Percentiles rank a stretch among this genome's conserved stretches.
phyloP scores from a whole-genome alignment of 2,797 vertebrate species.

The Neopelma chrysocephalum region DNA sequence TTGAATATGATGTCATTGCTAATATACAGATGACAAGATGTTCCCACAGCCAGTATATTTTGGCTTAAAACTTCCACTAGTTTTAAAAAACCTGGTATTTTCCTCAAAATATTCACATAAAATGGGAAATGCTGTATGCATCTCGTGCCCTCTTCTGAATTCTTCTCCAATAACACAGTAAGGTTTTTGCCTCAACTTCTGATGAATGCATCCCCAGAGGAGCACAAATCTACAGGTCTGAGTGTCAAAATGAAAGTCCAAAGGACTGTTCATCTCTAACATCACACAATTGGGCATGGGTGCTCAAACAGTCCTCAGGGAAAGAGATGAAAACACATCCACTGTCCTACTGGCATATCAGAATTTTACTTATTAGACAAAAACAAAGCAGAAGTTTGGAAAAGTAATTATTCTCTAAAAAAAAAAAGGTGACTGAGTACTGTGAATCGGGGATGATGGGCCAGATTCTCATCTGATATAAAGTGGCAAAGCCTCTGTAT shows the following conservation, averaged over 20 bases:
- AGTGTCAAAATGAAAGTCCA: background rate
- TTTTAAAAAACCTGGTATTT: background rate
- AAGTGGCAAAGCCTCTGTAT: background rate
- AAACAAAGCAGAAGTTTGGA: constrained; percentile 22
- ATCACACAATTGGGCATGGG: background rate
- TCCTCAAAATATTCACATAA: background rate
- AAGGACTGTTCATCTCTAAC: background rate
- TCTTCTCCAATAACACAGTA: background rate
- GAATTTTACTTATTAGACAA: constrained; percentile 19
- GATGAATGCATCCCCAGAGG: background rate
- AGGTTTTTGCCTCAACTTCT: background rate
- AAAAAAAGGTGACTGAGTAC: background rate
- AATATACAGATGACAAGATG: background rate
- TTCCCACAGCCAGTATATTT: background rate
- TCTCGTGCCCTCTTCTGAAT: background rate
- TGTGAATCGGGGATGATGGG: background rate
- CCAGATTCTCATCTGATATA: background rate
- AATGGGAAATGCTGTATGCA: background rate
- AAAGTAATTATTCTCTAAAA: background rate
- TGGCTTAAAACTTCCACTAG: background rate
- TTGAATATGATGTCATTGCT: background rate
- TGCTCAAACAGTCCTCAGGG: background rate
- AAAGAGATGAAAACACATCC: background rate
- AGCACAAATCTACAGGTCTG: background rate
- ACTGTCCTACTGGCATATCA: background rate